Conservation (phyloP, 2,113 vertebrate species). For the Acrocephalus arundinaceus region DNA sequence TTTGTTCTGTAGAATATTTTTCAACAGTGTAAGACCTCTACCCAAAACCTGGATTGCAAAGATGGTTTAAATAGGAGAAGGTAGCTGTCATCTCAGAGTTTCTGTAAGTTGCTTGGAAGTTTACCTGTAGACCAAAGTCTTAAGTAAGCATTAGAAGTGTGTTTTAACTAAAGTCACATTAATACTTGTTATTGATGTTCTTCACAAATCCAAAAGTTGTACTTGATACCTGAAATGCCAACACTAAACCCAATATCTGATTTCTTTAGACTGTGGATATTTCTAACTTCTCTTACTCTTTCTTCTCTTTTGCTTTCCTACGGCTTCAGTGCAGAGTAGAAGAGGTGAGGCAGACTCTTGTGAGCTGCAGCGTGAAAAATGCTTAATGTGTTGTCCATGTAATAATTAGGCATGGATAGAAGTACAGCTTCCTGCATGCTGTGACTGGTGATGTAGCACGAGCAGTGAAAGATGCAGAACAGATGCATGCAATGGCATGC, state of each 20-base stretch:
- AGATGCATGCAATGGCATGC: not conserved
- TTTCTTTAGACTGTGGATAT: conserved; percentile 14
- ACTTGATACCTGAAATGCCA: not conserved
- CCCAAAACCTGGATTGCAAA: not conserved
- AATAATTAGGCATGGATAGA: not conserved
- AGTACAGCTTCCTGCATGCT: not conserved
- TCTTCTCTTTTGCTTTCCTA: conserved; percentile 73
- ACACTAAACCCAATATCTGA: not conserved
- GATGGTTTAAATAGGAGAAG: not conserved
- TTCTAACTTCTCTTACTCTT: conserved; percentile 75
- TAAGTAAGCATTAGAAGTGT: not conserved
- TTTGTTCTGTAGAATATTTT: not conserved
- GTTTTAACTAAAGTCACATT: not conserved
- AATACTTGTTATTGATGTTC: not conserved
- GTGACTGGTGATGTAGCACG: not conserved
- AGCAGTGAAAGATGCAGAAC: not conserved
- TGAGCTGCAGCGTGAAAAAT: not conserved
- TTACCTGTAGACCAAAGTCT: not conserved
- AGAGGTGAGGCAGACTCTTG: conserved; percentile 87
- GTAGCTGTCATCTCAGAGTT: not conserved
- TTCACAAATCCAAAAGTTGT: not conserved
- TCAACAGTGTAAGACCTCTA: not conserved
- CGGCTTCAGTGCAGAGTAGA: conserved; percentile 97
- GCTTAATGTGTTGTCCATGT: not conserved
- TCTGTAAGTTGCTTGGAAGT: not conserved